phyloP scores from a whole-genome alignment of 1,140 invertebrate genomes.

The Ostrea denselamellosa region DNA sequence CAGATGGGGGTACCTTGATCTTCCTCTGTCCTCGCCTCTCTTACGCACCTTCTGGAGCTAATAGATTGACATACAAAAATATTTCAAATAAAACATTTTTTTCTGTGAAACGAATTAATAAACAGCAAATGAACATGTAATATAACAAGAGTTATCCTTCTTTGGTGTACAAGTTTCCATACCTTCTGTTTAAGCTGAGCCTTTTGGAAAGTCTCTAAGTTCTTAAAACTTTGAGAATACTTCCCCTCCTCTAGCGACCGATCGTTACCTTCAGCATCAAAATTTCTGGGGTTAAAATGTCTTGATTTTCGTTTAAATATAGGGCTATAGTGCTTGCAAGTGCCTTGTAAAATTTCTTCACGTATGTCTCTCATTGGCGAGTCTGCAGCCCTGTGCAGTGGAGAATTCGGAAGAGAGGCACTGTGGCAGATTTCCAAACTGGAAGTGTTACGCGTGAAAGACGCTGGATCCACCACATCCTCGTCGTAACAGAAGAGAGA shows the following conservation, averaged over 20 bases:
- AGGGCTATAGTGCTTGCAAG: constrained; percentile 73
- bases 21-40: constrained; percentile 52
- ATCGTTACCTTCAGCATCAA: constrained; percentile 92
- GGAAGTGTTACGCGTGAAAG: constrained; percentile 41
- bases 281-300: constrained; percentile 81
- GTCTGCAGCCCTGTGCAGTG: constrained; percentile 64
- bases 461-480: constrained; percentile 31
- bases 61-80: background rate
- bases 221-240: constrained; percentile 87
- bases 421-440: constrained; percentile 69
- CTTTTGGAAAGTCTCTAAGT: constrained; percentile 96
- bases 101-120: too few species aligned
- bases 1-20: constrained; percentile 42
- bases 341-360: constrained; percentile 68
- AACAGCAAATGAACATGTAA: background rate
- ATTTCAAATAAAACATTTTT: background rate
- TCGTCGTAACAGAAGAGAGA: background rate
- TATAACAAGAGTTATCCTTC: background rate
- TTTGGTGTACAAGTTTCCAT: constrained; percentile 30
- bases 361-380: constrained; percentile 63
- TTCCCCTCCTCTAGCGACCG: constrained; percentile 81
- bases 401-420: constrained; percentile 73
- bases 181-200: constrained; percentile 96
- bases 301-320: constrained; percentile 69
- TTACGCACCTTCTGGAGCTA: constrained; percentile 61